Evolutionary conservation across 2,888 invertebrate species (phyloP), one percentile per base, ranked within the genome.

Genomic region (Troglohyphantes excavatus): DNA sequence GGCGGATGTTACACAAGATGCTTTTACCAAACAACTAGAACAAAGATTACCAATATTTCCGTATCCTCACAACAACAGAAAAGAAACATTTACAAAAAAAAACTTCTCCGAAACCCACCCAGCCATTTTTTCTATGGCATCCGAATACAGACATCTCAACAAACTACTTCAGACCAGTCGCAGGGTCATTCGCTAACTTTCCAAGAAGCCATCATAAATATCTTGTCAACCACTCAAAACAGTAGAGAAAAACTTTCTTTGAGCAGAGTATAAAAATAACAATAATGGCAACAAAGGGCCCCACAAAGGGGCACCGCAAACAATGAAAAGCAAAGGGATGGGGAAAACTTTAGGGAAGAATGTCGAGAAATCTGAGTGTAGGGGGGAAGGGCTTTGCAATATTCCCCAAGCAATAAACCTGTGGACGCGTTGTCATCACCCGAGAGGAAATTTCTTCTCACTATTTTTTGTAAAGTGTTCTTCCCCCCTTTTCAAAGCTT

Each of bases 321-420:
- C 78, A 78, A 78, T 65, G 33, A 65, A 26, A 17, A 53, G 53
- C 21, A 63, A 27, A 65, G 63, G 79, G 46, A 63, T 73, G 26
- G 46, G 43, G n/a, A n/a, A n/a, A n/a, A 83, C 72, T 73, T 73
- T 27, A 17, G 65, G 5, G 72, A 82, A 82, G 82, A 82, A 82
- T 82, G 82, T 82, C 61, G 33, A 33, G 70, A 82, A 82, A 82
- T 82, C 82, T 82, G 82, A 72, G 82, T 39, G 83, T 65, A 72
- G 39, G 72, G 68, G 83, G 65, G 61, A 63, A 65, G 59, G 83
- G 65, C 83, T 73, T 72, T 29, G 65, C 46, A 73, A 63, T 83
- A 83, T 83, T 83, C 83, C 83, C 83, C 21, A 63, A 83, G 85
- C 76, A 85, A 85, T 85, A 85, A 85, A 85, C 76, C 68, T 76